These are phyloP conservation scores for Platypus cylindrus DNA, from an alignment of 2,888 invertebrate genomes.

Conservation along the genomic window DNA sequence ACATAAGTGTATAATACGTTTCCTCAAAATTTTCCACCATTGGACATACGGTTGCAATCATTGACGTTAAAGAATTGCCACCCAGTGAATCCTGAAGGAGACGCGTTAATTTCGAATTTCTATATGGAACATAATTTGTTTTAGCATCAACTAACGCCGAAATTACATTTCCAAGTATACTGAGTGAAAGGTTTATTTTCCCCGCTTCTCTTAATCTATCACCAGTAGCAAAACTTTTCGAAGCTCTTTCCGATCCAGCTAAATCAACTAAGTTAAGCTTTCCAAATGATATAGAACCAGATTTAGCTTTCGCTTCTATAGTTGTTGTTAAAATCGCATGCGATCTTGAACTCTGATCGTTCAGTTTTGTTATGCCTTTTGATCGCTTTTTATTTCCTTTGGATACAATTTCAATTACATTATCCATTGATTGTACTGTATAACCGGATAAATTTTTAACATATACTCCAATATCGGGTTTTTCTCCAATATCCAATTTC, in stretches of 20 bases:
- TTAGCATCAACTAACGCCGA: conserved; percentile 93
- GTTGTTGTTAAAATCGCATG: conserved; percentile 97
- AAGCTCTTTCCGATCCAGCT: conserved; percentile 92
- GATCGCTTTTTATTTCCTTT: conserved; percentile 85
- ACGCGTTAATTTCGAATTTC: conserved; percentile 92
- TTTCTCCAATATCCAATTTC: conserved; percentile 80
- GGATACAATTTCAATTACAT: conserved; percentile 87
- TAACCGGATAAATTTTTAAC: conserved; percentile 90
- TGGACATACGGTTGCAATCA: conserved; percentile 91
- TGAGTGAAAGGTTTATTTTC: conserved; percentile 90
- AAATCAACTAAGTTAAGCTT: conserved; percentile 92
- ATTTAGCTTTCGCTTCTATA: conserved; percentile 79
- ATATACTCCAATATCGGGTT: conserved; percentile 90
- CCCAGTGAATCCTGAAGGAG: conserved; percentile 89
- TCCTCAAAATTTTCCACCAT: conserved; percentile 89
- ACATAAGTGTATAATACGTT: conserved; percentile 84
- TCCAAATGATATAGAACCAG: conserved; percentile 72
- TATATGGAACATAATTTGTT: conserved; percentile 88
- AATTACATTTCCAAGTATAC: conserved; percentile 92
- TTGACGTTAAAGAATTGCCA: conserved; percentile 84
- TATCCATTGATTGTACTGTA: conserved; percentile 91
- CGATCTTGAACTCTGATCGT: conserved; percentile 82
- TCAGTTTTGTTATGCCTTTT: conserved; percentile 77
- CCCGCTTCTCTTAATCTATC: conserved; percentile 86
- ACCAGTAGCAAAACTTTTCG: conserved; percentile 86